Evolutionary conservation across 53 echinoderm and acorn worm species (phyloP), one percentile per base, ranked within the genome.

Genomic region (Apostichopus leukothele): DNA sequence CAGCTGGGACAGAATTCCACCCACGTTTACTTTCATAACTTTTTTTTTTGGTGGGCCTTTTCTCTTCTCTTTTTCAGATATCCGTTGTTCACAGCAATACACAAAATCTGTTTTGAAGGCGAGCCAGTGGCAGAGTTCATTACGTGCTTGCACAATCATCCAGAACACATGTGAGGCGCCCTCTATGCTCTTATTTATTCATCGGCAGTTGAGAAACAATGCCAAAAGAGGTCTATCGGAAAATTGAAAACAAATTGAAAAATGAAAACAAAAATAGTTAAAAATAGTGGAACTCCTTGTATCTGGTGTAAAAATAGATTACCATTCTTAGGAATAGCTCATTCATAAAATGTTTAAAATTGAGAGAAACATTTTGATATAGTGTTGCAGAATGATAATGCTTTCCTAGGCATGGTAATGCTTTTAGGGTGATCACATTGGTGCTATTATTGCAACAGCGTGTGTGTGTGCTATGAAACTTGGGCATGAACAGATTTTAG

Each of bases 11-110:
- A 39, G 3, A 39, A 39, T 39, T 39, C 39, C 39, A 39, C 39
- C 39, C 39, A 39, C 39, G 3, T 39, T 3, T 39, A 39, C 39
- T 13, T 63, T 16, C 21, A 9, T 75, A 21, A 13, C 75, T 75
- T 39, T 5, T 75, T 39, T 75, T 25, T 25, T 10, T 8, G 14
- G 14, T 61, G 10, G 14, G 1, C 4, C 63, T 63, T 63, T 16
- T 16, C 16, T 4, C 12, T 63, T 63, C 11, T 63, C 63, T 63
- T n/a, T 91, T 83, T 5, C 90, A 98, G 98, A 50, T 98, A 91
- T 86, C 98, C 98, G 73, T 86, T 98, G 54, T 94, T 98, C 75
- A 98, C 98, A 23, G 98, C 98, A 51, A 90, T 98, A 80, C 93
- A 94, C 86, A 90, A 88, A 25, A 98, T 98, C 81, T 98, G 98